phyloP scores from a whole-genome alignment of 35 echinoderm and acorn worm species.

The Eucidaris tribuloides region DNA sequence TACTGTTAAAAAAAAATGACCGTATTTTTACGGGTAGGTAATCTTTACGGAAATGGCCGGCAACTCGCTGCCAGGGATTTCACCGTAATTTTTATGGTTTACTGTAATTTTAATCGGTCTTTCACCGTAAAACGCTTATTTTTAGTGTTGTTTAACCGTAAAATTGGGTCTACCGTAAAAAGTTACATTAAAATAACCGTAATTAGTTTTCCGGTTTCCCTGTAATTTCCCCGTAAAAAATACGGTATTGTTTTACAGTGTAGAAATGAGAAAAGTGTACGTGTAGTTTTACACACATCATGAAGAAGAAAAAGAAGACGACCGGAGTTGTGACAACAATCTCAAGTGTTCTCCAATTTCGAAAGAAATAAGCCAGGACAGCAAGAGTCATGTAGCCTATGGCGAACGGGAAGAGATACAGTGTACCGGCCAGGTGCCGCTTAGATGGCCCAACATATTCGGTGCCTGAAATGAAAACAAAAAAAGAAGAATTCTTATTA shows the following conservation, averaged over 20 bases:
- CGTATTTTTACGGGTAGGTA: neutral
- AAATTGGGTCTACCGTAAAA: no score
- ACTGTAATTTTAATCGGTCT: neutral
- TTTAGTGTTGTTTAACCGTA: no score
- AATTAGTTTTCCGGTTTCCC: no score
- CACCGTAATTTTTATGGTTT: no score
- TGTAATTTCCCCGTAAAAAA: no score
- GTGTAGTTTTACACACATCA: constrained; percentile 26
- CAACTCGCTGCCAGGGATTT: no score
- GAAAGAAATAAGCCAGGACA: constrained; percentile 56
- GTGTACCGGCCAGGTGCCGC: constrained; percentile 26
- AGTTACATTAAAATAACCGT: no score
- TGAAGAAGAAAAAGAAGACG: constrained; percentile 10
- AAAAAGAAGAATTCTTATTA: neutral
- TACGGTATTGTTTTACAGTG: neutral
- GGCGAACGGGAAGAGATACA: constrained; percentile 15
- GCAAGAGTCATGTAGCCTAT: constrained; percentile 64
- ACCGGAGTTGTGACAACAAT: neutral
- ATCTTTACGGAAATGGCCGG: no score
- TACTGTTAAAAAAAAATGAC: neutral
- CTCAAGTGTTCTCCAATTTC: constrained; percentile 57
- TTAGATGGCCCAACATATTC: constrained; percentile 75
- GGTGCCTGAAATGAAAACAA: constrained; percentile 22
- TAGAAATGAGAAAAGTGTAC: neutral
- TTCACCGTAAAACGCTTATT: neutral